Evolutionary conservation across 2,888 invertebrate genomes (phyloP), one percentile per base, ranked within the genome.

Genomic region (Polydrusus cervinus): DNA sequence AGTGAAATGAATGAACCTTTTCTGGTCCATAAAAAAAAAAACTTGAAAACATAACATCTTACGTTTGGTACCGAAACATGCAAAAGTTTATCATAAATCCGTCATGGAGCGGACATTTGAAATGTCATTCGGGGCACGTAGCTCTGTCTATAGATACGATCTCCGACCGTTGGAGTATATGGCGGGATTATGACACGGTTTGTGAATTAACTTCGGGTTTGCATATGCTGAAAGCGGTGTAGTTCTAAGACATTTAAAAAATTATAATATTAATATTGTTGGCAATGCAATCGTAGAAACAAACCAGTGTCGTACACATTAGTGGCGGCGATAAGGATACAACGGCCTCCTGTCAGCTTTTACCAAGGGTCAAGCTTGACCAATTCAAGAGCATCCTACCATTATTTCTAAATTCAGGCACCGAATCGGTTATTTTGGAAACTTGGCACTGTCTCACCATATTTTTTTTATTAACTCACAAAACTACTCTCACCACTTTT

Each of bases 71-170:
- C 49, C 47, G 16, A 65, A 71, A 64, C 55, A 71, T 55, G 71
- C 71, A 64, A 60, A 71, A 64, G 62, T 64, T 62, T 61, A 61
- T 62, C 40, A 64, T 71, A 71, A 71, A 71, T 71, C 55, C 64
- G 64, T 71, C 53, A 43, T 57, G 55, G 53, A 18, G 30, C 7
- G 25, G 45, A 60, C 25, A 69, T 69, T 53, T 71, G 55, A 64
- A 64, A 53, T 72, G 47, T 72, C 72, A 72, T 72, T 72, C 72
- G 30, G 49, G 20, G 64, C 72, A 72, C 72, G 72, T 72, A 72
- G 20, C 38, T 10, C 43, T 49, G 60, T 64, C 60, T 66, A 65
- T 60, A 66, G 72, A 72, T 72, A 72, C n/a, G 38, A 72, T 72
- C 72, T 72, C 72, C 72, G 72, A 65, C 66, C 25, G 66, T 57